phyloP scores from a whole-genome alignment of 2,888 invertebrate species.

The Pachydiplax longipennis region DNA sequence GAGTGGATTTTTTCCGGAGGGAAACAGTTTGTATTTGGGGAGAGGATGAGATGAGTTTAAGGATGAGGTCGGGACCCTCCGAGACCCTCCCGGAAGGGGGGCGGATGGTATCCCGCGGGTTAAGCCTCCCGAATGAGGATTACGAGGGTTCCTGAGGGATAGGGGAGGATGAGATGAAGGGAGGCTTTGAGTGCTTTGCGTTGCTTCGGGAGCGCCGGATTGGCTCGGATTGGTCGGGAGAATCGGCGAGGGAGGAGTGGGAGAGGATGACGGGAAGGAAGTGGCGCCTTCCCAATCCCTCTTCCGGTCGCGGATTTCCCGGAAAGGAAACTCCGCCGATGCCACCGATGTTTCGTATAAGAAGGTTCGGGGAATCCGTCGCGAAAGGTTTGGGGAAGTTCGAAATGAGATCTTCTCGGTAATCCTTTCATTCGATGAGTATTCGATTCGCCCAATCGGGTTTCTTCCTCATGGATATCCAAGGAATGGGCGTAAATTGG shows the following conservation, averaged over 20 bases:
- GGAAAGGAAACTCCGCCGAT: neutral
- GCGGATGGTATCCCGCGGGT: neutral
- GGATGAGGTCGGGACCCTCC: neutral
- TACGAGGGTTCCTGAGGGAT: constrained; percentile 42
- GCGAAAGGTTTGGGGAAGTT: too few species aligned
- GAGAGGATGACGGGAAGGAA: constrained; percentile 1
- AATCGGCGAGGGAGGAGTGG: neutral
- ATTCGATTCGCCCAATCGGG: too few species aligned
- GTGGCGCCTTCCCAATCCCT: constrained; percentile 4
- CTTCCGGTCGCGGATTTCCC: neutral
- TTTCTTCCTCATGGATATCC: too few species aligned
- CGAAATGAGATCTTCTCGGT: too few species aligned
- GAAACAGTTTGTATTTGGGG: neutral
- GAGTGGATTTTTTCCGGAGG: neutral
- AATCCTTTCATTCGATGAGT: too few species aligned
- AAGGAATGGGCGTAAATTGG: too few species aligned
- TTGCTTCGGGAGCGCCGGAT: neutral
- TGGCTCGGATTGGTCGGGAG: constrained; percentile 36
- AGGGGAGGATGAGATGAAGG: constrained; percentile 39
- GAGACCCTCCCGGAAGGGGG: neutral
- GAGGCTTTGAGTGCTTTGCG: constrained; percentile 28
- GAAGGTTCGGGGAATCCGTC: neutral
- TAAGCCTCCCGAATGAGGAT: constrained; percentile 40
- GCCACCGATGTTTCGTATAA: neutral
- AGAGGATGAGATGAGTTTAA: neutral